Evolutionary conservation across 2,888 invertebrate genomes (phyloP).

Genomic region (Drosophila emarginata): DNA sequence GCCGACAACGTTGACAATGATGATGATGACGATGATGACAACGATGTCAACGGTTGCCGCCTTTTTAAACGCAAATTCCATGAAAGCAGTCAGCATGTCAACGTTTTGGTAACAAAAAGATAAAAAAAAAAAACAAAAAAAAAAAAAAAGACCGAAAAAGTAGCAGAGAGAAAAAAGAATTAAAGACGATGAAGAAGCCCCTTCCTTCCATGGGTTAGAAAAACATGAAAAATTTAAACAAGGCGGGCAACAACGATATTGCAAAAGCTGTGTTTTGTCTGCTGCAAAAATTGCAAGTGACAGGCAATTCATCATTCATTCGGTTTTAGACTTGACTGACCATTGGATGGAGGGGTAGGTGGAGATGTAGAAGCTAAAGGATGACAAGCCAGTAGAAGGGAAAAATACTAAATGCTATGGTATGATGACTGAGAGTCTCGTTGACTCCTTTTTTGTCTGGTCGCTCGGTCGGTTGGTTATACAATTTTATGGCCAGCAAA

Average conservation of each 20-base stretch:
- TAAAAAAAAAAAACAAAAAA: background rate
- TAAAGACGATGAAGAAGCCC: conserved; percentile 3
- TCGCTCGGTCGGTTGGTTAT: conserved; percentile 19
- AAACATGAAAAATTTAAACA: conserved; percentile 74
- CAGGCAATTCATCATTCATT: conserved; percentile 79
- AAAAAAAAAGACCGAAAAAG: background rate
- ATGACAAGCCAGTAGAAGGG: conserved; percentile 3
- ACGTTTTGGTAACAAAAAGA: conserved; percentile 33
- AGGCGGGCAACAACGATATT: conserved; percentile 46
- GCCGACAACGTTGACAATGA: conserved; percentile 33
- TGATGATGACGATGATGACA: conserved; percentile 40
- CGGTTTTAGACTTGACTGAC: conserved; percentile 63
- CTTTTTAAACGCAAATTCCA: conserved; percentile 63
- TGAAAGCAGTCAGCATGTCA: conserved; percentile 69
- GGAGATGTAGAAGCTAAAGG: background rate
- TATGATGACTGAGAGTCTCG: conserved; percentile 25
- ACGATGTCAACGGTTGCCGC: conserved; percentile 49
- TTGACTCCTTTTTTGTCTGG: conserved; percentile 64
- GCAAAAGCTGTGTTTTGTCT: conserved; percentile 65
- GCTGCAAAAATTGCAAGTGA: conserved; percentile 77
- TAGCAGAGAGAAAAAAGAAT: background rate
- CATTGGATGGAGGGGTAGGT: conserved; percentile 14
- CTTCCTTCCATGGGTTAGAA: conserved; percentile 47
- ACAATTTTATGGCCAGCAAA: conserved; percentile 68
- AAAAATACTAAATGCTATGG: background rate